Conservation (phyloP, 2,888 invertebrate genomes). For the Dyspetes luteomarginatus region DNA sequence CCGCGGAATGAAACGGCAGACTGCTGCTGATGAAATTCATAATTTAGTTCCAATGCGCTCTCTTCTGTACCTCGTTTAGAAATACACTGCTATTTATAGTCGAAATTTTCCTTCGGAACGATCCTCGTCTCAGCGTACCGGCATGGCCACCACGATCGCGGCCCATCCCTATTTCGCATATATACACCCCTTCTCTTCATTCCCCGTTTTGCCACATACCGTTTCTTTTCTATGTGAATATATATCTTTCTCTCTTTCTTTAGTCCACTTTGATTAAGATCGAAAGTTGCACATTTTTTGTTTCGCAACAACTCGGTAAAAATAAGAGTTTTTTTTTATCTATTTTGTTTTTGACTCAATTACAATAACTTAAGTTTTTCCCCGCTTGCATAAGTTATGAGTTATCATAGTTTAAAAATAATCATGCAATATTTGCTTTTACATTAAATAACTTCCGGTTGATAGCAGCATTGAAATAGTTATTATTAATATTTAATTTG, state of each 20-base stretch:
- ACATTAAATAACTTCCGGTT: no score
- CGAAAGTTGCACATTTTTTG: neutral
- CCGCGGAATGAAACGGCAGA: conserved; percentile 83
- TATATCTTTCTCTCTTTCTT: conserved; percentile 4
- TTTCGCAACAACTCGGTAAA: no score
- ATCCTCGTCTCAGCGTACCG: conserved; percentile 69
- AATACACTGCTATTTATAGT: conserved; percentile 83
- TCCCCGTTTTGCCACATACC: neutral
- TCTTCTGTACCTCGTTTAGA: conserved; percentile 83
- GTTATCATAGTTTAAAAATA: no score
- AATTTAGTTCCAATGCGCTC: conserved; percentile 84
- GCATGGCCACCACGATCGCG: conserved; percentile 37
- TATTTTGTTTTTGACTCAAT: no score
- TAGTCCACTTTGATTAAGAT: neutral
- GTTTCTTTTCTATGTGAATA: conserved; percentile 3
- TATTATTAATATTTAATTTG: no score
- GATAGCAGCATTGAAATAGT: no score
- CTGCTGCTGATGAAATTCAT: conserved; percentile 84
- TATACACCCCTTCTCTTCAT: conserved; percentile 6
- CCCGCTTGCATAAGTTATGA: no score
- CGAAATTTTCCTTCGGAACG: conserved; percentile 82
- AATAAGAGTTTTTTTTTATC: no score
- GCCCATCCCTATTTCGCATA: conserved; percentile 14
- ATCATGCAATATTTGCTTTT: no score
- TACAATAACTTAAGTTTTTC: no score